Percentiles rank a stretch among this genome's conserved stretches.
Evolutionary conservation across 2,797 vertebrate genomes (phyloP).

Genomic region (Podargus strigoides): DNA sequence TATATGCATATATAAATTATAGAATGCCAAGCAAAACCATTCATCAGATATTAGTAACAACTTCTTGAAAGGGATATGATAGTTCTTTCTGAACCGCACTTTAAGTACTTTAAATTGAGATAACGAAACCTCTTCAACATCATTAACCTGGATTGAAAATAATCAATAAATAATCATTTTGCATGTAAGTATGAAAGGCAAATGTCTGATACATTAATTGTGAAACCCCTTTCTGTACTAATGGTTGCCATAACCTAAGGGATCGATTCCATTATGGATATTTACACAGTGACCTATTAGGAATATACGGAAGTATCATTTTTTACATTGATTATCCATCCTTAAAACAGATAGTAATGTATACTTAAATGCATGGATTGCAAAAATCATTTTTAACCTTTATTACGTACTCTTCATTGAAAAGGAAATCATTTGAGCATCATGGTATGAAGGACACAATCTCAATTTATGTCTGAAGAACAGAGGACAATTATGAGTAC

Average conservation of each 20-base stretch:
- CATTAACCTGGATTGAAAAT: slow-evolving; percentile 52
- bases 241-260: slow-evolving; percentile 49
- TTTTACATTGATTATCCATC: slow-evolving; percentile 67
- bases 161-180: slow-evolving; percentile 67
- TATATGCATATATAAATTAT: neutral
- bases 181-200: slow-evolving; percentile 46
- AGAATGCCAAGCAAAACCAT: neutral
- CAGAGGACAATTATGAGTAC: neutral
- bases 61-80: neutral
- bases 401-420: slow-evolving; percentile 66
- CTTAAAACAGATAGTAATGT: slow-evolving; percentile 65
- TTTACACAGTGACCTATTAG: slow-evolving; percentile 69
- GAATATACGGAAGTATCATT: slow-evolving; percentile 64
- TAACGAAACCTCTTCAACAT: slow-evolving; percentile 40
- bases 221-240: slow-evolving; percentile 59
- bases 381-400: slow-evolving; percentile 72
- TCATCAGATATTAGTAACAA: neutral
- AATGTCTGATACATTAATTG: slow-evolving; percentile 63
- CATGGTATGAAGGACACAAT: slow-evolving; percentile 41
- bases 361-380: slow-evolving; percentile 65
- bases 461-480: slow-evolving; percentile 59
- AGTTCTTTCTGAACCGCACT: neutral
- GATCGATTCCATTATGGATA: slow-evolving; percentile 74
- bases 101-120: slow-evolving; percentile 41
- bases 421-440: slow-evolving; percentile 69